A percentile compares a stretch with the other conserved stretches of the same genome.
phyloP scores from a whole-genome alignment of 2,113 vertebrate species.

The Ictalurus punctatus region DNA sequence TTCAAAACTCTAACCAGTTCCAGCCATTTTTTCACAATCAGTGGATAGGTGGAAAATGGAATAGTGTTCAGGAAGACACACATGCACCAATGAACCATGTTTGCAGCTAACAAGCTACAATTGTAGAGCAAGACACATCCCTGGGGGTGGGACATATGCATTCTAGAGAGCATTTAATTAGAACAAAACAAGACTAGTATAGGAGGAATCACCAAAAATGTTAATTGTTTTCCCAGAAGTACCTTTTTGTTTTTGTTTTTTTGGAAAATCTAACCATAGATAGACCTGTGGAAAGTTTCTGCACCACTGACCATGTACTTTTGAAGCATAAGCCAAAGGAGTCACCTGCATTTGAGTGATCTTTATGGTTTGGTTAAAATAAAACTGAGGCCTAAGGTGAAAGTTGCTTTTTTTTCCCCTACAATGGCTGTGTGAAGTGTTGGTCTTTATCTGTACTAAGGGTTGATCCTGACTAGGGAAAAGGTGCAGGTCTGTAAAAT shows the following conservation, averaged over 20 bases:
- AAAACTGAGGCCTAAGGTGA: conserved; percentile 30
- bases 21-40: background rate
- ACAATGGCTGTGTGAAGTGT: conserved; percentile 45
- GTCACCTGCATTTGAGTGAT: conserved; percentile 37
- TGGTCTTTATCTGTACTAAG: conserved; percentile 53
- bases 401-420: conserved; percentile 1
- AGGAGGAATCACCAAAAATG: background rate
- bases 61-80: background rate
- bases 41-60: background rate
- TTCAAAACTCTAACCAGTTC: background rate
- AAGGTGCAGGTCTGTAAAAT: conserved; percentile 59
- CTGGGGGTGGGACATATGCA: background rate
- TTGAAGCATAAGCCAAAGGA: conserved; percentile 14
- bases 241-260: no score
- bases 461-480: conserved; percentile 56
- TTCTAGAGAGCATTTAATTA: background rate
- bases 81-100: background rate
- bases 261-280: background rate
- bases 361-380: conserved; percentile 29
- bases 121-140: background rate
- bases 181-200: background rate
- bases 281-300: background rate
- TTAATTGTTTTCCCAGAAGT: background rate
- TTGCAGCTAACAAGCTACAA: background rate
- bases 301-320: conserved; percentile 17